Conservation (phyloP, 2,113 vertebrate species). For the Aix galericulata region DNA sequence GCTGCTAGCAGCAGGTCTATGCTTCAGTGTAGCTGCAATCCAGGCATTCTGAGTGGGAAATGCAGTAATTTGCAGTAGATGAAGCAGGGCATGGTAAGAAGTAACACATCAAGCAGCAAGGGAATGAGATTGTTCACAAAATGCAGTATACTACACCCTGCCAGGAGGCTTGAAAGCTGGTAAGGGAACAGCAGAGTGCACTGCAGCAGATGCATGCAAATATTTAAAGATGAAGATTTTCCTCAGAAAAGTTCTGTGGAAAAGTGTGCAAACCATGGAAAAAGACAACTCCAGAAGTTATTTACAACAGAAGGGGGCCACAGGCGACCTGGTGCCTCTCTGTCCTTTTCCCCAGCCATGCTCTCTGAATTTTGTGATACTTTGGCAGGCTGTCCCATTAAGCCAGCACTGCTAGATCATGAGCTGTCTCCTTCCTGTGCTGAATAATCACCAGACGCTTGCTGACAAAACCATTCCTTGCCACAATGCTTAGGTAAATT, state of each 20-base stretch:
- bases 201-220: not conserved
- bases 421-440: conserved; percentile 4
- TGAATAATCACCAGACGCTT: not conserved
- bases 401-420: not conserved
- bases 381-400: not conserved
- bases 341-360: not conserved
- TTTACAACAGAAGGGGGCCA: not conserved
- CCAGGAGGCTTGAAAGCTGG: not conserved
- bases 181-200: not conserved
- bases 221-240: not conserved
- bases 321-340: not conserved
- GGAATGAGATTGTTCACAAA: not conserved
- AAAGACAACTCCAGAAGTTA: not conserved
- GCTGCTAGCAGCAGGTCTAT: not conserved
- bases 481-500: not conserved
- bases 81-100: not conserved
- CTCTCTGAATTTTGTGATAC: not conserved
- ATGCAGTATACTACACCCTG: not conserved
- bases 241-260: not conserved
- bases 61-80: not conserved
- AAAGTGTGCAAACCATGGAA: not conserved
- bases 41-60: not conserved
- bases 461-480: not conserved
- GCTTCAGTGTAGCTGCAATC: not conserved
- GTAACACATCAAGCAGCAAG: not conserved